Evolutionary conservation across 2,888 invertebrate genomes (phyloP), one percentile per base, ranked within the genome.

Genomic region (Agriopis leucophaearia): DNA sequence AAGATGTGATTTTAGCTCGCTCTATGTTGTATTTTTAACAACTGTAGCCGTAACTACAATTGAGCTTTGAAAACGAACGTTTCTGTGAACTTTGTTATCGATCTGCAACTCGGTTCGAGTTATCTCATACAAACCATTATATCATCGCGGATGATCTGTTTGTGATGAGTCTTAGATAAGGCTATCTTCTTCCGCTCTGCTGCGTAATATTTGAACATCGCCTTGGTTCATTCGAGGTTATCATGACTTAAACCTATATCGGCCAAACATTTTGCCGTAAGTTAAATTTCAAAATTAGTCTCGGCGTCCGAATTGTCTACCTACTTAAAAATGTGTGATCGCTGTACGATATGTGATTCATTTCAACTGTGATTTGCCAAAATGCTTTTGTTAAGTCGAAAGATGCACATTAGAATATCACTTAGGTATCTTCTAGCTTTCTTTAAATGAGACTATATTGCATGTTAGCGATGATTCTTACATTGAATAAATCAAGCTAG

Each of bases 91-190:
- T 44, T 45, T 27, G 18, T 47, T 13, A 13, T 36, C 47, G n/a
- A 38, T 58, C 0, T 35, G 45, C 44, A 35, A 45, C 44, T 47
- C n/a, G 35, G 15, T 35, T n/a, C 18, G 48, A 74, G 77, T 87
- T 88, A 88, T 89, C 88, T 87, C 75, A n/a, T n/a, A 75, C 78
- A 83, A 85, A 84, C 35, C 82, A 86, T 88, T 88, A 87, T 88
- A 84, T 87, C 86, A 86, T 80, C 79, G 77, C 70, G 69, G 78
- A 74, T 82, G 81, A 87, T 87, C 80, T 83, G 81, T 84, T 84
- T 83, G 79, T 82, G 81, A 86, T 83, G 75, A 78, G 75, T 74
- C 71, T 69, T 35, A 82, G 89, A 88, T 90, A 87, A 84, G 71
- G 74, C 48, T 45, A 57, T 75, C 74, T 74, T 78, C 84, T 85